A percentile compares a stretch with the other conserved stretches of the same genome.
phyloP scores from a whole-genome alignment of 2,113 vertebrate species.

The Sprattus sprattus region DNA sequence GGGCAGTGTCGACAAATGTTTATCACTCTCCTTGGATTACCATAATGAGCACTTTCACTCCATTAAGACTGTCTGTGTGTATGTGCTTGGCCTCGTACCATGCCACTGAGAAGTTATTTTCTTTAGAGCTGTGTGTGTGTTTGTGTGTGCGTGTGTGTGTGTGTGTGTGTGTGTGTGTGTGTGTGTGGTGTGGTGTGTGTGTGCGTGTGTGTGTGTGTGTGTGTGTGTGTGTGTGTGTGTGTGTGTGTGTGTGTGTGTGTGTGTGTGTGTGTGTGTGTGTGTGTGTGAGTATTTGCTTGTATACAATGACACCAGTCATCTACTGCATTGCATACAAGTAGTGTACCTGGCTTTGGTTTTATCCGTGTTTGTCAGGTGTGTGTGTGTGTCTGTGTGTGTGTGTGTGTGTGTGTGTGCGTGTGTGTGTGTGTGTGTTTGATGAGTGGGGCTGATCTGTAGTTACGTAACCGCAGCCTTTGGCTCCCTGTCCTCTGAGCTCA shows the following conservation, averaged over 20 bases:
- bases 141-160: background rate
- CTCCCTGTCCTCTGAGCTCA: background rate
- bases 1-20: background rate
- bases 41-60: slow-evolving; percentile 4
- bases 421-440: no score
- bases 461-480: background rate
- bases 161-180: slow-evolving; percentile 11
- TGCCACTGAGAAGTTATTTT: background rate
- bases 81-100: background rate
- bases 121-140: background rate
- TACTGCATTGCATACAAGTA: no score
- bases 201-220: background rate
- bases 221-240: background rate
- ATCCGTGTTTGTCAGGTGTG: no score
- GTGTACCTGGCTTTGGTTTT: no score
- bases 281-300: background rate
- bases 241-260: background rate
- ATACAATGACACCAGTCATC: no score
- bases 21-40: slow-evolving; percentile 4
- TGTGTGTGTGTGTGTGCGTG: no score
- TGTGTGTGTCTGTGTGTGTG: no score
- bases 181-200: background rate
- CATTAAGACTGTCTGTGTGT: background rate
- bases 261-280: background rate
- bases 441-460: background rate